Percentiles rank a stretch among this genome's conserved stretches.
Evolutionary conservation across 1,140 invertebrate species (phyloP).

Genomic region (Philopotamus ludificatus): DNA sequence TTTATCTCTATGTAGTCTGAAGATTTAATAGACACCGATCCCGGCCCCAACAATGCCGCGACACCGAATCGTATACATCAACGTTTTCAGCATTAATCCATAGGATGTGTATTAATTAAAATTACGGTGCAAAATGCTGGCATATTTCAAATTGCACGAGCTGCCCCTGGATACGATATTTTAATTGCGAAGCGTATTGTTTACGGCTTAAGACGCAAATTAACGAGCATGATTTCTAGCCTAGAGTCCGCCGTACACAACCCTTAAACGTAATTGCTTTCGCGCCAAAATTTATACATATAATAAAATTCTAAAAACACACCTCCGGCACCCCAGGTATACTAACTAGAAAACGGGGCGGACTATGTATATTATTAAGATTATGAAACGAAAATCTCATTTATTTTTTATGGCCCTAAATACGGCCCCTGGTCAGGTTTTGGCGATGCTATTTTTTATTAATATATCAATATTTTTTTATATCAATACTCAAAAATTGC

Average conservation of each 20-base stretch:
- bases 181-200: conserved; percentile 25
- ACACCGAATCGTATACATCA: too few relatives aligned
- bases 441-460: too few relatives aligned
- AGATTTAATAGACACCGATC: too few relatives aligned
- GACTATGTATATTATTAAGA: too few relatives aligned
- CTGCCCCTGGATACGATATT: conserved; percentile 4
- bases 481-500: too few relatives aligned
- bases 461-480: too few relatives aligned
- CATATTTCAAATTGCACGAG: neutral
- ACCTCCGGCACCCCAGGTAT: neutral
- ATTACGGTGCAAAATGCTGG: neutral
- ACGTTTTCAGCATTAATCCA: neutral
- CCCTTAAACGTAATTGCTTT: conserved; percentile 20
- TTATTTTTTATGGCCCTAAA: too few relatives aligned
- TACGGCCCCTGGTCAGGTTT: too few relatives aligned
- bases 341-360: neutral
- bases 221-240: conserved; percentile 28
- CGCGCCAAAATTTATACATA: neutral
- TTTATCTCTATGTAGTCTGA: too few relatives aligned
- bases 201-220: conserved; percentile 28
- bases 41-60: too few relatives aligned
- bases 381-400: too few relatives aligned
- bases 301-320: too few relatives aligned
- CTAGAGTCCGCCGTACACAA: neutral
- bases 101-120: conserved; percentile 8